Evolutionary conservation across 2,797 vertebrate species (phyloP).

Genomic region (Aulostomus chinensis): DNA sequence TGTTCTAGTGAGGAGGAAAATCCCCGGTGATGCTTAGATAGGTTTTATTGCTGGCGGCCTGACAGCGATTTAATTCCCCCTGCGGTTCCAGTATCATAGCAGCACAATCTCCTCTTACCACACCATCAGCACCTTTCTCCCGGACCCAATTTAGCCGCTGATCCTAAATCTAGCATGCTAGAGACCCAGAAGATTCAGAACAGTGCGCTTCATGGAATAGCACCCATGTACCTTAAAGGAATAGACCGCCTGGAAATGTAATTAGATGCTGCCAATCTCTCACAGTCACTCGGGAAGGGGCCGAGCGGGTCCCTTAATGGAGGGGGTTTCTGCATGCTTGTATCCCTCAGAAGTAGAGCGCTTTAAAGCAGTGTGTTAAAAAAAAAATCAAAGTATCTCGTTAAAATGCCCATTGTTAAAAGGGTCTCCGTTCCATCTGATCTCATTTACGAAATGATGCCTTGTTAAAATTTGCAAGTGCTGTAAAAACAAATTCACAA

Average conservation of each 20-base stretch:
- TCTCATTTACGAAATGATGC: slow-evolving; percentile 43
- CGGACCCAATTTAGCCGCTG: slow-evolving; percentile 64
- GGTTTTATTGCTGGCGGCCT: slow-evolving; percentile 60
- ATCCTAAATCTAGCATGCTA: slow-evolving; percentile 63
- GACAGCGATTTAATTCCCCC: slow-evolving; percentile 71
- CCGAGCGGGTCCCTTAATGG: slow-evolving; percentile 39
- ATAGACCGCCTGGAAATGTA: slow-evolving; percentile 48
- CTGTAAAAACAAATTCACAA: too few species aligned
- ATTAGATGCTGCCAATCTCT: slow-evolving; percentile 75
- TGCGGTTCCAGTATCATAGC: slow-evolving; percentile 63
- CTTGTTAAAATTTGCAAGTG: slow-evolving; percentile 47
- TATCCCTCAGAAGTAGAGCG: slow-evolving; percentile 35
- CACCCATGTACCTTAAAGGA: slow-evolving; percentile 60
- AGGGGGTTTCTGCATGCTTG: slow-evolving; percentile 25
- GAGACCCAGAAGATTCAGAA: slow-evolving; percentile 50
- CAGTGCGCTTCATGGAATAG: slow-evolving; percentile 49
- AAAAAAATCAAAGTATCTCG: slow-evolving; percentile 35
- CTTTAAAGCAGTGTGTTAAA: too few species aligned
- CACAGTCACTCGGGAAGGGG: slow-evolving; percentile 34
- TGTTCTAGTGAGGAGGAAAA: slow-evolving; percentile 55
- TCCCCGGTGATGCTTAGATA: slow-evolving; percentile 57
- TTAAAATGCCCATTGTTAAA: slow-evolving; percentile 16
- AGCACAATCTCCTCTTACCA: slow-evolving; percentile 58
- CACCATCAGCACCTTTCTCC: slow-evolving; percentile 72
- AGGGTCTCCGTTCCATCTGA: slow-evolving; percentile 27